phyloP scores from a whole-genome alignment of 2,888 invertebrate species.

The Sclerodermus sp. region DNA sequence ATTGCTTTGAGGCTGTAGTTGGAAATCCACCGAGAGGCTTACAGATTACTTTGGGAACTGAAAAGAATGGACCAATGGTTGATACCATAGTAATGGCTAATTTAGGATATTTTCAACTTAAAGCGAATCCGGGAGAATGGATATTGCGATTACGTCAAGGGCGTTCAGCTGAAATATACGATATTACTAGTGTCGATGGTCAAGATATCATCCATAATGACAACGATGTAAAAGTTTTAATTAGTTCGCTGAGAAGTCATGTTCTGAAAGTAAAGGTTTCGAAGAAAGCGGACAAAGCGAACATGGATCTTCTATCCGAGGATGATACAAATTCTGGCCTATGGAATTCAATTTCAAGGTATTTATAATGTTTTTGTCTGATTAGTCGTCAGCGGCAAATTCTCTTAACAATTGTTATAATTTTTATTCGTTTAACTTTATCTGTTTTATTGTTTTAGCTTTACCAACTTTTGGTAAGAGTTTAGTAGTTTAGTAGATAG shows the following conservation, averaged over 20 bases:
- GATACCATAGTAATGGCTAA: constrained; percentile 99
- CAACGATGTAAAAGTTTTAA: constrained; percentile 69
- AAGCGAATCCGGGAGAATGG: constrained; percentile 98
- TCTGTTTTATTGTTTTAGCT: constrained; percentile 47
- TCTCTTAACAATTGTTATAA: constrained; percentile 8
- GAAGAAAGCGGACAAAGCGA: constrained; percentile 87
- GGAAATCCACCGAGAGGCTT: constrained; percentile 95
- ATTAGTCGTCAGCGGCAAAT: no score
- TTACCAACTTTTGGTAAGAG: constrained; percentile 55
- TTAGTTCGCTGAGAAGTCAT: constrained; percentile 83
- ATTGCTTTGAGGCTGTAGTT: constrained; percentile 89
- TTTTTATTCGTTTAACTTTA: constrained; percentile 28
- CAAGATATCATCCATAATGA: constrained; percentile 59
- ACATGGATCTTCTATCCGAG: constrained; percentile 84
- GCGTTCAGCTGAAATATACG: constrained; percentile 91
- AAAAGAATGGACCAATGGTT: constrained; percentile 73
- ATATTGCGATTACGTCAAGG: constrained; percentile 85
- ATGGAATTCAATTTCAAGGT: constrained; percentile 95
- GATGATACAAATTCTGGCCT: constrained; percentile 76
- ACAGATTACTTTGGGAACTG: constrained; percentile 92
- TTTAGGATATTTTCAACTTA: constrained; percentile 96
- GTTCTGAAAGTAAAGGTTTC: constrained; percentile 88
- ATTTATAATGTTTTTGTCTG: constrained; percentile 7
- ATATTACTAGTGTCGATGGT: constrained; percentile 67
- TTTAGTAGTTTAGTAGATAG: constrained; percentile 33